Conservation (phyloP, 2,888 invertebrate species). For the Achlya flavicornis region DNA sequence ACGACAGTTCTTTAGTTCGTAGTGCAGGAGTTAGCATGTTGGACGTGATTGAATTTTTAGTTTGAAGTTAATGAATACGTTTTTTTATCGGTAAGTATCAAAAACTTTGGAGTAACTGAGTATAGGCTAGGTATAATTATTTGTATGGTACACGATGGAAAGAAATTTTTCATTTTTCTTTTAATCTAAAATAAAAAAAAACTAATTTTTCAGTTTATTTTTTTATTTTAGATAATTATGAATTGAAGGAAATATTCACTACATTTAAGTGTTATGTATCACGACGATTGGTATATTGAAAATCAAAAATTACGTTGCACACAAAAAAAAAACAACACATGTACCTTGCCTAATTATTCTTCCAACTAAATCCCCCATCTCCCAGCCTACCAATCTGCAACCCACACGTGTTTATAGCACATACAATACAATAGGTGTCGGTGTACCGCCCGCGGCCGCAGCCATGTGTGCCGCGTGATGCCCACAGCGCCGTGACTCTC, state of each 20-base stretch:
- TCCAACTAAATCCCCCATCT: conserved; percentile 24
- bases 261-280: too few relatives aligned
- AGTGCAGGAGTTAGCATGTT: conserved; percentile 41
- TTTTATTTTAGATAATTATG: too few relatives aligned
- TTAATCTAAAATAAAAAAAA: too few relatives aligned
- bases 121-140: too few relatives aligned
- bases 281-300: too few relatives aligned
- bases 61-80: background rate
- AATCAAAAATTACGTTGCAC: too few relatives aligned
- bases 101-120: too few relatives aligned
- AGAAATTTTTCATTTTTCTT: too few relatives aligned
- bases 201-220: too few relatives aligned
- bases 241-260: too few relatives aligned
- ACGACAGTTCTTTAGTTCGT: conserved; percentile 64
- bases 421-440: conserved; percentile 18
- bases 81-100: background rate
- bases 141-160: too few relatives aligned
- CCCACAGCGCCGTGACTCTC: conserved; percentile 66
- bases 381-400: conserved; percentile 40
- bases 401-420: conserved; percentile 45
- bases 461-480: conserved; percentile 66
- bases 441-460: conserved; percentile 43
- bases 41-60: background rate
- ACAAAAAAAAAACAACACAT: too few relatives aligned
- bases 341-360: background rate